Percentiles rank a stretch among this genome's conserved stretches.
Conservation (phyloP, 2,797 vertebrate genomes). For the Anabas testudineus region DNA sequence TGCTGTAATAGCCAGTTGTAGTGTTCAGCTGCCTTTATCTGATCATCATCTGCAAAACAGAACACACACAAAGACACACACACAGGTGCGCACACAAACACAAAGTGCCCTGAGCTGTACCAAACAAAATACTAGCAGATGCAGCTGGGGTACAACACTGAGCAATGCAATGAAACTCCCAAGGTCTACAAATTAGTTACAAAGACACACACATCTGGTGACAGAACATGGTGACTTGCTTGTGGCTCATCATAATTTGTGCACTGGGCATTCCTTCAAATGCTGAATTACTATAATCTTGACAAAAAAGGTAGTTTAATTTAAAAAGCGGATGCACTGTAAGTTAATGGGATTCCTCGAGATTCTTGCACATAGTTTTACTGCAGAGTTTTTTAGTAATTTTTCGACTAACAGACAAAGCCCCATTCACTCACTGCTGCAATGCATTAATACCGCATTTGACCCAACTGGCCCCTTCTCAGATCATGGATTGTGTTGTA, state of each 20-base stretch:
- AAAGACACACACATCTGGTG: slow-evolving; percentile 69
- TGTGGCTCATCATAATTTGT: slow-evolving; percentile 37
- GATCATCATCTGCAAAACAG: slow-evolving; percentile 74
- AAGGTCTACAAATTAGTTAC: slow-evolving; percentile 68
- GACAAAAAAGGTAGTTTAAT: slow-evolving; percentile 21
- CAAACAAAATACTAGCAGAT: slow-evolving; percentile 79
- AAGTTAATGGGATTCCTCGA: background rate
- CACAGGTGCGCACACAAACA: slow-evolving; percentile 44
- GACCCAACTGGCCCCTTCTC: slow-evolving; percentile 52
- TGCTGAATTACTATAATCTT: slow-evolving; percentile 29
- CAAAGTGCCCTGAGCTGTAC: slow-evolving; percentile 59
- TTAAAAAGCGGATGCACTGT: slow-evolving; percentile 15
- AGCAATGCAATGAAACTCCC: slow-evolving; percentile 54
- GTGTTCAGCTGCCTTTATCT: slow-evolving; percentile 75
- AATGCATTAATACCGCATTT: slow-evolving; percentile 62
- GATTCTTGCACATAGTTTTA: slow-evolving; percentile 23
- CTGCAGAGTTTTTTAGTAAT: slow-evolving; percentile 16
- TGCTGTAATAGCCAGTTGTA: slow-evolving; percentile 71
- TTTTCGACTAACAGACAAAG: slow-evolving; percentile 49
- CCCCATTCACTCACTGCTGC: slow-evolving; percentile 53
- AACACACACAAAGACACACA: slow-evolving; percentile 46
- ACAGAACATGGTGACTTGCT: slow-evolving; percentile 55
- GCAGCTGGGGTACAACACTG: slow-evolving; percentile 56
- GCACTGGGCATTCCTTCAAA: slow-evolving; percentile 34
- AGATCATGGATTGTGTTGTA: slow-evolving; percentile 40